phyloP scores from a whole-genome alignment of 2,797 vertebrate species.

The Tokudaia muenninki region DNA sequence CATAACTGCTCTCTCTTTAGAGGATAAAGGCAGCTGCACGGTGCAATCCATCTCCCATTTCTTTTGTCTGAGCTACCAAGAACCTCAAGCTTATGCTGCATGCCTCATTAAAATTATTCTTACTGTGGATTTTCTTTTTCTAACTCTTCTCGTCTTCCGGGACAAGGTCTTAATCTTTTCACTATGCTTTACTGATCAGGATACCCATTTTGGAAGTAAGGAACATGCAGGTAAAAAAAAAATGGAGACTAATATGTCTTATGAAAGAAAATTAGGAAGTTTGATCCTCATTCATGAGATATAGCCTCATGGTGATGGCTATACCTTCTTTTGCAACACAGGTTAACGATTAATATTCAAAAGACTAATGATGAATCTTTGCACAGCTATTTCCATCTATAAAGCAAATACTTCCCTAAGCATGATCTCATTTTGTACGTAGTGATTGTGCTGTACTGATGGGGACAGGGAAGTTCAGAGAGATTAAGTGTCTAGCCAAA shows the following conservation, averaged over 20 bases:
- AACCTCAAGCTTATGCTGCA: conserved; percentile 23
- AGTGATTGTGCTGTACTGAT: not conserved
- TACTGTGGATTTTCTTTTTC: conserved; percentile 32
- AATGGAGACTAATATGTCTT: not conserved
- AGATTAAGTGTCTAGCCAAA: not conserved
- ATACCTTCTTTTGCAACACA: conserved; percentile 40
- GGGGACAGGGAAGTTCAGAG: conserved; percentile 11
- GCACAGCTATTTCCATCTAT: not conserved
- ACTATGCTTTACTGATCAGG: not conserved
- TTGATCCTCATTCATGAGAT: conserved; percentile 32
- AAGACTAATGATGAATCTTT: conserved; percentile 26
- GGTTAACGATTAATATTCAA: conserved; percentile 54
- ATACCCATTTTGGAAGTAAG: conserved; percentile 50
- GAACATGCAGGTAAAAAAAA: conserved; percentile 14
- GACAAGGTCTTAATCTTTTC: conserved; percentile 23
- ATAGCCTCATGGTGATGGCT: conserved; percentile 28
- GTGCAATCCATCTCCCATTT: not conserved
- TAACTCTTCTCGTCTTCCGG: not conserved
- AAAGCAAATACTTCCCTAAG: conserved; percentile 35
- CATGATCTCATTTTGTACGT: conserved; percentile 35
- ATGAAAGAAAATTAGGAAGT: conserved; percentile 5
- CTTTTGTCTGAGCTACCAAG: not conserved
- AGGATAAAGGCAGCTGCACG: not conserved
- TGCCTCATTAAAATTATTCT: conserved; percentile 37
- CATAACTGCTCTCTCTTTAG: not conserved